These are phyloP conservation scores for Bostrychus sinensis DNA, from an alignment of 2,113 vertebrate genomes.

Conservation along the genomic window DNA sequence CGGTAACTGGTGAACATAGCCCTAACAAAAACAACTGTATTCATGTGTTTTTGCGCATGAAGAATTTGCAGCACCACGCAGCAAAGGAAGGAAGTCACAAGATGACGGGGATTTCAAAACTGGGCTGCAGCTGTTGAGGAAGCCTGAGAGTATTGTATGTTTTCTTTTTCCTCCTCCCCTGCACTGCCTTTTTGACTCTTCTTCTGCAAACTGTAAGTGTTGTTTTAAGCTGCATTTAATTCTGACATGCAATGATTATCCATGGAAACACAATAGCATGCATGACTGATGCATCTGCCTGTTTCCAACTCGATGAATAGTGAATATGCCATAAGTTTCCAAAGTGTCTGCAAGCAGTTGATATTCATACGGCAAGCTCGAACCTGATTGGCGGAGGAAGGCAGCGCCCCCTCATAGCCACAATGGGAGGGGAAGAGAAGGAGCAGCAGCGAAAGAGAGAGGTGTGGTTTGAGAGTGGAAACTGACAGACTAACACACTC, in stretches of 20 bases:
- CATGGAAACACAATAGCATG: slow-evolving; percentile 31
- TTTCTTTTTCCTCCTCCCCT: slow-evolving; percentile 58
- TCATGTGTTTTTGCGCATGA: slow-evolving; percentile 50
- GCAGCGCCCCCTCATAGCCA: slow-evolving; percentile 63
- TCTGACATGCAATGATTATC: slow-evolving; percentile 24
- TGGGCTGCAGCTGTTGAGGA: slow-evolving; percentile 80
- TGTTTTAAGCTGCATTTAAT: slow-evolving; percentile 20
- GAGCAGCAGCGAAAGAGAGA: slow-evolving; percentile 43
- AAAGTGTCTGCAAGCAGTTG: slow-evolving; percentile 36
- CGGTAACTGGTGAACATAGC: background rate
- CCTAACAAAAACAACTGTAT: background rate
- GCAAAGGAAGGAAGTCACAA: slow-evolving; percentile 83
- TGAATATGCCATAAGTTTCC: slow-evolving; percentile 44
- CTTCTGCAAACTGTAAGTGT: slow-evolving; percentile 7
- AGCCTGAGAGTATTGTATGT: slow-evolving; percentile 66
- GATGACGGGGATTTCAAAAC: slow-evolving; percentile 80
- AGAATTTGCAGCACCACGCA: slow-evolving; percentile 64
- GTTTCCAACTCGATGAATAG: slow-evolving; percentile 45
- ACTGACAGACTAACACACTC: slow-evolving; percentile 64
- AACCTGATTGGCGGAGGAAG: slow-evolving; percentile 59
- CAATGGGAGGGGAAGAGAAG: slow-evolving; percentile 52
- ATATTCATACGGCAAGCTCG: slow-evolving; percentile 52
- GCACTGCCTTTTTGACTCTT: slow-evolving; percentile 19
- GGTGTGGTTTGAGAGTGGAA: slow-evolving; percentile 63
- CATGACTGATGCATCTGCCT: slow-evolving; percentile 38